A percentile compares a stretch with the other conserved stretches of the same genome.
Conservation (phyloP, 1,140 invertebrate genomes). For the Nixonia krombeini region DNA sequence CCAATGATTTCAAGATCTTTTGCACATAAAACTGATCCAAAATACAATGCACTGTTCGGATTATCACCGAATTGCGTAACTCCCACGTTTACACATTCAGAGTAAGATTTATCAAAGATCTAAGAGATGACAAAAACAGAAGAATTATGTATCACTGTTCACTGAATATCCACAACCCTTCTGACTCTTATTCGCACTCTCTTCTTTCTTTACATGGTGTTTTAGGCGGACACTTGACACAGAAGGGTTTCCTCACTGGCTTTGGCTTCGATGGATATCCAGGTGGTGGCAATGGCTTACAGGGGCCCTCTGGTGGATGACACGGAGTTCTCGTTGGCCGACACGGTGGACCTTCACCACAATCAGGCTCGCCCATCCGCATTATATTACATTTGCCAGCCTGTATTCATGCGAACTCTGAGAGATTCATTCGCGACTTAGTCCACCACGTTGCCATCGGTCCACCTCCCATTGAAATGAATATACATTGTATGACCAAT, state of each 20-base stretch:
- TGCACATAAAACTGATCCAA: too few species aligned
- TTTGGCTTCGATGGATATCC: conserved; percentile 53
- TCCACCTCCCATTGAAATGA: conserved; percentile 32
- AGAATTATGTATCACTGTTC: background rate
- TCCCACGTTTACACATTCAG: background rate
- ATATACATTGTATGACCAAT: background rate
- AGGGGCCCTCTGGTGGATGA: conserved; percentile 53
- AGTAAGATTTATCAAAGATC: background rate
- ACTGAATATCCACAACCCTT: conserved; percentile 50
- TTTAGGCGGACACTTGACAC: conserved; percentile 59
- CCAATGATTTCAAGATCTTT: too few species aligned
- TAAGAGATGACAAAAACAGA: background rate
- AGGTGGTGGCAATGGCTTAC: conserved; percentile 45
- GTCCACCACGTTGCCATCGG: conserved; percentile 23
- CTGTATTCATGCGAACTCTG: conserved; percentile 38
- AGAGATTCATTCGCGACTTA: conserved; percentile 15
- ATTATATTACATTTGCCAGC: conserved; percentile 28
- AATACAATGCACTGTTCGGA: too few species aligned
- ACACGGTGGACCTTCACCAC: conserved; percentile 47
- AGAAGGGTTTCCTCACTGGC: conserved; percentile 54
- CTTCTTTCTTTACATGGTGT: conserved; percentile 53
- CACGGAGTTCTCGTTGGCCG: conserved; percentile 49
- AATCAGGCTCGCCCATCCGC: conserved; percentile 51
- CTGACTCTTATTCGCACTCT: conserved; percentile 51
- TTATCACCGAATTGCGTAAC: background rate